These are phyloP conservation scores for Engraulis encrasicolus DNA, from an alignment of 2,113 vertebrate genomes.

Conservation along the genomic window DNA sequence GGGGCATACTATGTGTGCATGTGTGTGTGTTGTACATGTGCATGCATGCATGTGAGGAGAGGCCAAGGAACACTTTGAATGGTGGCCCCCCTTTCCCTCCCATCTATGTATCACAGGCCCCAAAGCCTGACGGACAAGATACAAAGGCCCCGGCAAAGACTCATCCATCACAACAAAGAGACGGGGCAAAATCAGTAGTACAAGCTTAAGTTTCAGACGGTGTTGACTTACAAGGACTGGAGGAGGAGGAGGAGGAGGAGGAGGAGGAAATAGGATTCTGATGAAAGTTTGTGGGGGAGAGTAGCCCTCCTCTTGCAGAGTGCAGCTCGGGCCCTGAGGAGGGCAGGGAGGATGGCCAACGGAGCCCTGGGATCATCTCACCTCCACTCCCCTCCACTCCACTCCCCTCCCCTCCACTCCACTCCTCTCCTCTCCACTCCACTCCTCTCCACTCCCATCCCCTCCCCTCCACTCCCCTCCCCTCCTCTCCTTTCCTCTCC, in stretches of 20 bases:
- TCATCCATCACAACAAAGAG: slow-evolving; percentile 91
- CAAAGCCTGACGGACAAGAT: slow-evolving; percentile 88
- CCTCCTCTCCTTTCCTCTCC: too few relatives aligned
- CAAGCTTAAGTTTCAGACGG: slow-evolving; percentile 81
- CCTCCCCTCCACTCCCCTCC: too few relatives aligned
- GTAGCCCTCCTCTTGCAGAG: slow-evolving; percentile 80
- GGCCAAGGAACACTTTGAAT: slow-evolving; percentile 37
- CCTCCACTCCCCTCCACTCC: too few relatives aligned
- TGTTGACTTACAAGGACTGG: slow-evolving; percentile 76
- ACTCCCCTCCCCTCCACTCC: too few relatives aligned
- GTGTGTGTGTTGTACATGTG: slow-evolving; percentile 40
- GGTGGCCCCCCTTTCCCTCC: slow-evolving; percentile 59
- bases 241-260: slow-evolving; percentile 57
- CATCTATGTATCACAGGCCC: slow-evolving; percentile 85
- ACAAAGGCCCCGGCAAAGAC: slow-evolving; percentile 82
- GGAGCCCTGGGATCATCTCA: slow-evolving; percentile 76
- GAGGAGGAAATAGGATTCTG: slow-evolving; percentile 88
- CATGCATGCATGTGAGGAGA: slow-evolving; percentile 38
- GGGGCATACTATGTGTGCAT: slow-evolving; percentile 32
- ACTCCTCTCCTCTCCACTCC: not conserved
- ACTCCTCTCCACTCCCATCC: not conserved
- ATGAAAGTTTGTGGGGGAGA: slow-evolving; percentile 89
- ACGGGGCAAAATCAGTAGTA: slow-evolving; percentile 76
- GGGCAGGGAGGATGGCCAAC: slow-evolving; percentile 75
- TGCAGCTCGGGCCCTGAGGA: slow-evolving; percentile 74